These are phyloP conservation scores for Metridium senile DNA, from an alignment of 92 coral and sea anemone species.

Conservation along the genomic window DNA sequence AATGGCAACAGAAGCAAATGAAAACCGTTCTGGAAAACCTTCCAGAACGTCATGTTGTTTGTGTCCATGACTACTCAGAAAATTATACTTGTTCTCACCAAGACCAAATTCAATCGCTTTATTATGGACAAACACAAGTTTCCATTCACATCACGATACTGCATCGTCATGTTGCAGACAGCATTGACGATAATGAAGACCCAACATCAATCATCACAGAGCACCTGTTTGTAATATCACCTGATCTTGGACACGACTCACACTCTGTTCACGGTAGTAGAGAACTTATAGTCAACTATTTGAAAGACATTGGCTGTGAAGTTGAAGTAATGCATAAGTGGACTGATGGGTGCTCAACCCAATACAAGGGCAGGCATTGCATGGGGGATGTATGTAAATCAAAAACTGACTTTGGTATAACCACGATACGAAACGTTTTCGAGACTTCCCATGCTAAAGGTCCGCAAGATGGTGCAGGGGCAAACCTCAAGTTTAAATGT, in stretches of 20 bases:
- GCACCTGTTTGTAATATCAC: constrained; percentile 44
- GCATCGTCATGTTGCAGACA: constrained; percentile 38
- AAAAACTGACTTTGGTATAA: background rate
- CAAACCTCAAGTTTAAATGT: background rate
- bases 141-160: constrained; percentile 55
- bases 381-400: background rate
- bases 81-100: constrained; percentile 30
- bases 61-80: constrained; percentile 38
- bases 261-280: constrained; percentile 36
- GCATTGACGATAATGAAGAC: constrained; percentile 6
- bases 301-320: constrained; percentile 7
- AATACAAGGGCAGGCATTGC: constrained; percentile 49
- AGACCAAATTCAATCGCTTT: constrained; percentile 36
- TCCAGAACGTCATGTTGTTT: constrained; percentile 10
- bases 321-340: constrained; percentile 42
- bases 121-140: constrained; percentile 38
- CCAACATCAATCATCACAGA: constrained; percentile 25
- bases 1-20: constrained; percentile 21
- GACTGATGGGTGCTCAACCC: constrained; percentile 52
- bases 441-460: background rate
- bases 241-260: constrained; percentile 40
- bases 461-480: background rate
- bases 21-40: constrained; percentile 20
- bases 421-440: background rate
- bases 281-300: constrained; percentile 14